Evolutionary conservation across 2,888 invertebrate genomes (phyloP), one percentile per base, ranked within the genome.

Genomic region (Venusia cambrica): DNA sequence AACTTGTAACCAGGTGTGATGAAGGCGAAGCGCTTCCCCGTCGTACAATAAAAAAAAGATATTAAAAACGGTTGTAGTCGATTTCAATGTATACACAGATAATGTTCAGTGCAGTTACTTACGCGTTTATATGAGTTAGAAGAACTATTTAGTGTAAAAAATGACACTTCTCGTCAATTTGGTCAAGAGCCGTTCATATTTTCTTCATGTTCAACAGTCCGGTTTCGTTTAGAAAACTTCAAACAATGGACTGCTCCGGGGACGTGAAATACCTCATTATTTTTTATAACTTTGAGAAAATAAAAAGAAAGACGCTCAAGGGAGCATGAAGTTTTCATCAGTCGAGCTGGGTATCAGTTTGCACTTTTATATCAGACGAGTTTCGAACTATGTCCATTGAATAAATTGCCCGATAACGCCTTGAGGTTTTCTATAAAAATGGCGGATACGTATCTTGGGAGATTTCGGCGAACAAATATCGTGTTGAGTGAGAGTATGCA

Each of bases 251-350:
- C 63, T 57, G 54, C 61, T 63, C 64, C 48, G 58, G 60, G 59
- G 62, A 71, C 59, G 73, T 74, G 70, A 72, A 77, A 73, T 74
- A 74, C 57, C 71, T 76, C 75, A 72, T 78, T 75, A 74, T 71
- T 72, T 75, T 78, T 79, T 75, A 78, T 66, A 69, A 67, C 75
- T 69, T 62, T 51, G 53, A 60, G 63, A 71, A 46, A 75, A 75
- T 73, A 72, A 76, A 75, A 68, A 62, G 61, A 54, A 67, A 59
- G 59, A 56, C 53, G 57, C 62, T 63, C 62, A 41, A 45, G 67
- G 64, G 67, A 66, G 59, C 51, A 56, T 52, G 52, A 61, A 65
- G 56, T 62, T 73, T 74, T 68, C 68, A 68, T 68, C 66, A 66
- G 55, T 49, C 54, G 57, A 47, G 57, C 46, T 54, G 38, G 53